Evolutionary conservation across 2,888 invertebrate genomes (phyloP).

Genomic region (Cremastobaeus sp.): DNA sequence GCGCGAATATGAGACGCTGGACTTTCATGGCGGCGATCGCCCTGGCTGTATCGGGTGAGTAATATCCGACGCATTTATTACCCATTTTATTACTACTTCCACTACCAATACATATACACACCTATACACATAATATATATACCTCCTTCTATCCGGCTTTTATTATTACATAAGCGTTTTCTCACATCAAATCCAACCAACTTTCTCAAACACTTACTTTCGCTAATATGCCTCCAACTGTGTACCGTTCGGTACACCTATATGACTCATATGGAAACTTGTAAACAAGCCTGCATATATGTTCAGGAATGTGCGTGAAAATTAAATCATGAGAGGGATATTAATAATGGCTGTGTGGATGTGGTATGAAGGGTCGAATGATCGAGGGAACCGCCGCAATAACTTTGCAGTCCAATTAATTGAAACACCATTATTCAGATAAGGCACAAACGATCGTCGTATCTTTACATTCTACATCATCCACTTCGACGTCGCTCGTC

Average conservation of each 20-base stretch:
- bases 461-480: too few relatives aligned
- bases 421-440: not conserved
- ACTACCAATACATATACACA: slow-evolving; percentile 19
- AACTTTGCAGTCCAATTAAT: slow-evolving; percentile 4
- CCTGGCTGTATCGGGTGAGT: slow-evolving; percentile 77
- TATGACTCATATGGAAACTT: slow-evolving; percentile 27
- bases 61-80: slow-evolving; percentile 12
- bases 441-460: not conserved
- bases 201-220: too few relatives aligned
- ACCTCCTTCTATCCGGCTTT: slow-evolving; percentile 30
- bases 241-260: not conserved
- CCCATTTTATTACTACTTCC: too few relatives aligned
- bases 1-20: slow-evolving; percentile 76
- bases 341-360: slow-evolving; percentile 3
- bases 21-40: slow-evolving; percentile 77
- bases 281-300: slow-evolving; percentile 23
- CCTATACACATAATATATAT: not conserved
- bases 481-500: too few relatives aligned
- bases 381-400: not conserved
- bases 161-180: slow-evolving; percentile 11
- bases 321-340: slow-evolving; percentile 6
- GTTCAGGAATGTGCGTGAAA: slow-evolving; percentile 9
- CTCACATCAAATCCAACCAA: too few relatives aligned
- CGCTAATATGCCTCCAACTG: too few relatives aligned
- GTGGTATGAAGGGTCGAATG: not conserved